Evolutionary conservation across 2,113 vertebrate species (phyloP), one percentile per base, ranked within the genome.

Genomic region (Otolemur garnettii): DNA sequence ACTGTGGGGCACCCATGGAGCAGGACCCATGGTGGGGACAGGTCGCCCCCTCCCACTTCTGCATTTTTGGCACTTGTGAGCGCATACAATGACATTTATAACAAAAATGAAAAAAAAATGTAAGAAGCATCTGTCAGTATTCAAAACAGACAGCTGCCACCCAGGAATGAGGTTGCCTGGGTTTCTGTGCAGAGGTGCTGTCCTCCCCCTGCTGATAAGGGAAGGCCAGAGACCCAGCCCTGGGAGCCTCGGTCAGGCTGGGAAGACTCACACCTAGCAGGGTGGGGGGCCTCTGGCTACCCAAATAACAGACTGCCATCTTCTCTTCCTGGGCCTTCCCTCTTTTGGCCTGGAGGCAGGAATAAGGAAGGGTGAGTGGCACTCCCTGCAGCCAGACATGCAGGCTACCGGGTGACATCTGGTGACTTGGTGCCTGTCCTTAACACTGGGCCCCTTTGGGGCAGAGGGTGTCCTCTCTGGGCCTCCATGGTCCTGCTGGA

Each of bases 1-100:
- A 50, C 45, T 50, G 45, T 50, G 45, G 45, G 45, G 45, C 45
- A 50, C 10, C 10, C 45, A 50, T 50, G 45, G 2, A 24, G 53
- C 26, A 4, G 19, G 53, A 28, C 7, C 42, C 6, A 1, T 0
- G 2, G 57, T 26, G 33, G 24, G 12, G 22, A 35, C 24, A 17
- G 50, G 30, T 9, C 0, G 2, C 13, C 26, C 57, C 78, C 45
- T 66, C 38, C n/a, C 64, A 45, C 33, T 22, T 30, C 30, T 30
- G 55, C 17, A 13, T 7, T 8, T 17, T 12, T 68, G 30, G 71
- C 57, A 35, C 28, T 4, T 10, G 21, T 7, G 5, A n/a, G 75
- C 19, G 14, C 0, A 10, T 4, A 5, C 1, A 53, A 55, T 22
- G n/a, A 50, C 28, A n/a, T 8, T 57, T 13, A 18, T 0, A 59